A percentile compares a stretch with the other conserved stretches of the same genome.
Evolutionary conservation across 2,797 vertebrate species (phyloP).

Genomic region (Sebastes iracundus): DNA sequence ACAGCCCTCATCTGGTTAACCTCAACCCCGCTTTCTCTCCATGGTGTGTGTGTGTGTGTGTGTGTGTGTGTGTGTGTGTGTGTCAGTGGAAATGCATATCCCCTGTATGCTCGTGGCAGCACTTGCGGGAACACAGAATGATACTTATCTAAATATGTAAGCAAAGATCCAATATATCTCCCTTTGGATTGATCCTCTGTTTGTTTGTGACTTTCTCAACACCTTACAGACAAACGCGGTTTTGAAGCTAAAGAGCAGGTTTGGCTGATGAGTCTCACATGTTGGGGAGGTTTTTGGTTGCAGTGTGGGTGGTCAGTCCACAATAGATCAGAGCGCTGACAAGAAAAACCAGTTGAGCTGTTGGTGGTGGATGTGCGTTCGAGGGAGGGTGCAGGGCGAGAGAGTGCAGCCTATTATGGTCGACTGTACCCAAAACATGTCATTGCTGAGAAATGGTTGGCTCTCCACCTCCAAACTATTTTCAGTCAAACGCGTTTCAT

Average conservation of each 20-base stretch:
- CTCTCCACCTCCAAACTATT: constrained; percentile 48
- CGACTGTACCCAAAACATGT: constrained; percentile 57
- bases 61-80: background rate
- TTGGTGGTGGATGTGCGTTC: constrained; percentile 36
- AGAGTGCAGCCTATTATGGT: constrained; percentile 46
- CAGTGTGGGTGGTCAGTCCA: constrained; percentile 70
- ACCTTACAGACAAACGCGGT: constrained; percentile 37
- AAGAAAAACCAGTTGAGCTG: constrained; percentile 44
- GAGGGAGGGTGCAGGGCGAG: constrained; percentile 27
- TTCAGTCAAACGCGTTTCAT: constrained; percentile 24
- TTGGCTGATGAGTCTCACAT: constrained; percentile 47
- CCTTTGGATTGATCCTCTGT: background rate
- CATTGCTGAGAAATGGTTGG: constrained; percentile 55
- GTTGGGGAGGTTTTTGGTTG: constrained; percentile 23
- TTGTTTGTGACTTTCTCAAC: constrained; percentile 27
- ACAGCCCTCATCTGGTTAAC: constrained; percentile 67
- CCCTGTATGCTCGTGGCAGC: constrained; percentile 10
- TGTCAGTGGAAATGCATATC: constrained; percentile 46
- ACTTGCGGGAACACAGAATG: constrained; percentile 25
- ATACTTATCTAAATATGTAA: constrained; percentile 43
- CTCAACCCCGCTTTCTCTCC: constrained; percentile 46
- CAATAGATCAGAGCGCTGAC: constrained; percentile 50
- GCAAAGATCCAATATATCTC: constrained; percentile 2
- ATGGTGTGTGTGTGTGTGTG: background rate
- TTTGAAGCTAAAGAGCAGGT: constrained; percentile 31